Base-by-base conservation (phyloP, 1,140 invertebrate genomes). In the Drosophila auraria region DNA sequence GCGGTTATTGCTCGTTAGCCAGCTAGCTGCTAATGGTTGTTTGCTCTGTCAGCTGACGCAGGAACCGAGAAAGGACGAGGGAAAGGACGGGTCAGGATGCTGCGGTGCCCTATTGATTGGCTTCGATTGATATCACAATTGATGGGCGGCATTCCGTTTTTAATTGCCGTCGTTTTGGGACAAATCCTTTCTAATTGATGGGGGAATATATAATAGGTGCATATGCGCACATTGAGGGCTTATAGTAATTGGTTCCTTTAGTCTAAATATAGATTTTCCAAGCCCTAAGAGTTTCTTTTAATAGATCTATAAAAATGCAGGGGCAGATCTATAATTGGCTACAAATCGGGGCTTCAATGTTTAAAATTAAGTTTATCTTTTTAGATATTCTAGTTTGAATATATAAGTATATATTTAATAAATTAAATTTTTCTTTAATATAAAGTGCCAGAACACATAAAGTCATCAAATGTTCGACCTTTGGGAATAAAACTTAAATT, bases 1-100 rank as follows among this genome's bases (percentile, higher is more conserved):
- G 83, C 66, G 66, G 76, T 71, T 71, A 66, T 66, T 50, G 80
- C 84, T 89, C 83, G 83, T 87, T 89, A 87, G 83, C 65, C 60
- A 79, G 53, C 57, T 82, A 59, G 59, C 83, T 83, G 54, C 83
- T 83, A 87, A 87, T 87, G 76, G 80, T 38, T 80, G 64, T 83
- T 80, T 77, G 50, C 51, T 33, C 47, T 44, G 68, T 61, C 38
- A 73, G 51, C 47, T 11, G 36, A 53, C 36, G 20, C 20, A 7
- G 40, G 20, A 12, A 12, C 36, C 14, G 15, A 30, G 20, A 23
- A 7, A 53, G 44, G 30, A 42, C 12, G 25, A 11, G 49, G 23
- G 20, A 14, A 20, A 2, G 25, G 33, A 45, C 33, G 27, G 40
- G 14, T 20, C 33, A 59, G 49, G 42, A 58, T 74, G 63, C 71